Evolutionary conservation across 2,797 vertebrate species (phyloP).

Genomic region (Myotis vivesi): DNA sequence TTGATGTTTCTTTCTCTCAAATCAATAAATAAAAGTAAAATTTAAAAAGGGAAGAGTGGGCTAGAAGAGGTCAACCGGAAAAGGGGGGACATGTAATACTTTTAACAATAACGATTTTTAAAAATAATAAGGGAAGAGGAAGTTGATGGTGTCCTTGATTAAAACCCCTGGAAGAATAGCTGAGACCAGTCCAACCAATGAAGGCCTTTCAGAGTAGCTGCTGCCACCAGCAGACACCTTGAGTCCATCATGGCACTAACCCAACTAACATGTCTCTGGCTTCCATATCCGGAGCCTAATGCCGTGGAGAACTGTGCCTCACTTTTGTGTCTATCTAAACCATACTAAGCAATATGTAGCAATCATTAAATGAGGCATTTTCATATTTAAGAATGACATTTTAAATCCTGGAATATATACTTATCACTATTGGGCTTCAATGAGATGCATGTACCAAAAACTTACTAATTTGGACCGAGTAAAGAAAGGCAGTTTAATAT

Average conservation of each 20-base stretch:
- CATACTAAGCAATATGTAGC: neutral
- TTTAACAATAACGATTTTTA: no score
- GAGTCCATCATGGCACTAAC: neutral
- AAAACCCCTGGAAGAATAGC: neutral
- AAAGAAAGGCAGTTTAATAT: slow-evolving; percentile 37
- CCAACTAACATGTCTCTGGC: neutral
- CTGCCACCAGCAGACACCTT: neutral
- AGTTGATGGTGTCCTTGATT: neutral
- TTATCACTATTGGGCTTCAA: slow-evolving; percentile 16
- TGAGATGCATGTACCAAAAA: neutral
- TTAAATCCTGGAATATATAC: slow-evolving; percentile 2
- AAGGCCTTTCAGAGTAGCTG: neutral
- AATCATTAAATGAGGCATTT: slow-evolving; percentile 26
- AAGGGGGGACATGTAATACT: no score
- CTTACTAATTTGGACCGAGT: slow-evolving; percentile 26
- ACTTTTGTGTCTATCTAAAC: neutral
- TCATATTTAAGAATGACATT: slow-evolving; percentile 43
- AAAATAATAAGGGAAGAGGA: slow-evolving; percentile 2
- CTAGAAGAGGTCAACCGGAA: no score
- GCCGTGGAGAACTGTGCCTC: neutral
- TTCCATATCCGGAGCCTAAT: neutral
- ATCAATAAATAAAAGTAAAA: neutral
- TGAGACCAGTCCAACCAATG: neutral
- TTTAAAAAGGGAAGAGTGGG: neutral
- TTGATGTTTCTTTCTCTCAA: neutral